Evolutionary conservation across 2,797 vertebrate genomes (phyloP).

Genomic region (Pseudopleuronectes americanus): DNA sequence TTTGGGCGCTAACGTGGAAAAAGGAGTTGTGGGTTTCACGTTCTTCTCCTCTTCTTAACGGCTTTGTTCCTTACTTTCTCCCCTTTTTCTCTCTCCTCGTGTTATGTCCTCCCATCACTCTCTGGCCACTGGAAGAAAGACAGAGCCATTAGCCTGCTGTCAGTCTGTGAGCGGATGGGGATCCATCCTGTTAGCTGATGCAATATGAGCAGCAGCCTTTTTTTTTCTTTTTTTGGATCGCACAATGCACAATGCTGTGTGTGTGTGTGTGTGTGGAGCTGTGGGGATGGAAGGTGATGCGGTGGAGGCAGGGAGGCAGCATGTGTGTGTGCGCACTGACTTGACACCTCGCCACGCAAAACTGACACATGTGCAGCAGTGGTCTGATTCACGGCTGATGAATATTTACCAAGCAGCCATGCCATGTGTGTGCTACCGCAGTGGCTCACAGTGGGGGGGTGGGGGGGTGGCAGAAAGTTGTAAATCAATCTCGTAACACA

Average conservation of each 20-base stretch:
- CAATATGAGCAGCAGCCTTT: conserved; percentile 62
- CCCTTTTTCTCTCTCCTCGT: conserved; percentile 37
- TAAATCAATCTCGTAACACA: conserved; percentile 56
- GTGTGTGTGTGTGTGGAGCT: conserved; percentile 7
- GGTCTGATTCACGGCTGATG: conserved; percentile 74
- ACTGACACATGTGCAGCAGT: conserved; percentile 51
- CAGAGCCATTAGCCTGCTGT: conserved; percentile 80
- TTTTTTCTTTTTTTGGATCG: conserved; percentile 17
- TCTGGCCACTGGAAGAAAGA: conserved; percentile 68
- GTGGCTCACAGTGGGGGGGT: conserved; percentile 43
- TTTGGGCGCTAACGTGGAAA: conserved; percentile 36
- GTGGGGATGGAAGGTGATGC: conserved; percentile 37
- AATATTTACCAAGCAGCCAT: conserved; percentile 73
- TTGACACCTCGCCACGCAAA: conserved; percentile 11
- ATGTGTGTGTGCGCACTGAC: conserved; percentile 5
- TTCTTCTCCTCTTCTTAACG: conserved; percentile 40
- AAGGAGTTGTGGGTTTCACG: conserved; percentile 36
- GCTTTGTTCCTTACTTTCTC: conserved; percentile 42
- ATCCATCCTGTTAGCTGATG: conserved; percentile 76
- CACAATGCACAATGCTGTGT: conserved; percentile 37
- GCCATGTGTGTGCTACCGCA: conserved; percentile 40
- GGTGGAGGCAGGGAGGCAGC: conserved; percentile 11
- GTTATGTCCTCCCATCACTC: conserved; percentile 60
- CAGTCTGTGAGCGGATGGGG: conserved; percentile 64
- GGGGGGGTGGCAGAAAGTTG: conserved; percentile 40